Percentiles rank a stretch among this genome's conserved stretches.
phyloP scores from a whole-genome alignment of 2,888 invertebrate species.

The Cosmia trapezina region DNA sequence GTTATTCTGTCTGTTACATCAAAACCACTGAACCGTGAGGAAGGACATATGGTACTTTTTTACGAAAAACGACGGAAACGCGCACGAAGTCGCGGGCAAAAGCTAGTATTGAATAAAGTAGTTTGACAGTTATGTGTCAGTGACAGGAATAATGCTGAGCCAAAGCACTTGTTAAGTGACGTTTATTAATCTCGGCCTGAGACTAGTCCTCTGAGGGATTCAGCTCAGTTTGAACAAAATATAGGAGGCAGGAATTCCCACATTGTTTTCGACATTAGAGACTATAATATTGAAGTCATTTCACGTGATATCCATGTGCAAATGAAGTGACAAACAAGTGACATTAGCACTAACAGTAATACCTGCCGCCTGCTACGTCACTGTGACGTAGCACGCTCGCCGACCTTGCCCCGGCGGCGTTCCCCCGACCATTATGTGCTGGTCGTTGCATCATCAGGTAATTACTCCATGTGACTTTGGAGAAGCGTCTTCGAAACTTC shows the following conservation, averaged over 20 bases:
- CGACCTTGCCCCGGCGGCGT: conserved; percentile 62
- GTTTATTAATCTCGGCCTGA: no score
- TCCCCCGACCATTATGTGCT: conserved; percentile 36
- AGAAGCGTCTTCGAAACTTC: conserved; percentile 48
- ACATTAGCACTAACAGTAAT: conserved; percentile 36
- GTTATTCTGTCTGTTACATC: no score
- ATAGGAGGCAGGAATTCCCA: neutral
- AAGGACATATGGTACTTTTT: no score
- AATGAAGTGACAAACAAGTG: conserved; percentile 32
- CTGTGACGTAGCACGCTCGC: conserved; percentile 55
- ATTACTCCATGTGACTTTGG: conserved; percentile 61
- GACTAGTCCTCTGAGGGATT: no score
- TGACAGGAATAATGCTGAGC: no score
- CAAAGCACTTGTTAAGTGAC: no score
- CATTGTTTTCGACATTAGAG: neutral
- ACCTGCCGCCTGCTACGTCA: conserved; percentile 50
- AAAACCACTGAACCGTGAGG: no score
- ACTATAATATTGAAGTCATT: neutral
- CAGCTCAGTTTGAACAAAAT: neutral
- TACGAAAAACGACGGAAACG: no score
- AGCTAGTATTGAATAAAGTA: no score
- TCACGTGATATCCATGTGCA: neutral
- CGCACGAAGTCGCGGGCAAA: no score
- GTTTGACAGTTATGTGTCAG: no score
- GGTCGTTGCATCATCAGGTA: conserved; percentile 54